These are phyloP conservation scores for Spinus pinus DNA, from an alignment of 2,797 vertebrate genomes.

Conservation along the genomic window DNA sequence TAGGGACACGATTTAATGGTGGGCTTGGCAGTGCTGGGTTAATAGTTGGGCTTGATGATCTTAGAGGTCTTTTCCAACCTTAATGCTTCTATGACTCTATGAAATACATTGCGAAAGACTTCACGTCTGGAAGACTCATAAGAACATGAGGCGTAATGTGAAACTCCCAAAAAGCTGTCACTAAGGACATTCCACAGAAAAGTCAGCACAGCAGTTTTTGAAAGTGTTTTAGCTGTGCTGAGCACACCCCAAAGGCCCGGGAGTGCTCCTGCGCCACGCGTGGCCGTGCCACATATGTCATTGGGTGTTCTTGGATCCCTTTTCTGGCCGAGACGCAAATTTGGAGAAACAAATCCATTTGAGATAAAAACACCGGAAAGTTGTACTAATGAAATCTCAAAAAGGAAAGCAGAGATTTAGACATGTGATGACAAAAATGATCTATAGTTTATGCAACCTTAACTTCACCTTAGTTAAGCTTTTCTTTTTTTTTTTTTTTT, in stretches of 20 bases:
- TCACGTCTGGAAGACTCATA: not conserved
- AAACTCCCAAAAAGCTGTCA: slow-evolving; percentile 13
- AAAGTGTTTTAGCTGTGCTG: not conserved
- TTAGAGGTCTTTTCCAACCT: not conserved
- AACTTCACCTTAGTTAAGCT: slow-evolving; percentile 47
- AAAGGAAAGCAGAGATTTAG: slow-evolving; percentile 27
- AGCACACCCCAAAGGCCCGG: not conserved
- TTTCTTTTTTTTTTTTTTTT: not conserved
- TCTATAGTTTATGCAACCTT: slow-evolving; percentile 40
- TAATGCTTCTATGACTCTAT: not conserved
- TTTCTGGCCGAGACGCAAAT: not conserved
- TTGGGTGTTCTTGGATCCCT: not conserved
- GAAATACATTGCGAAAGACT: not conserved
- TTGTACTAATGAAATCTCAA: slow-evolving; percentile 26
- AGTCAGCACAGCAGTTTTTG: not conserved
- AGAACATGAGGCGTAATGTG: not conserved
- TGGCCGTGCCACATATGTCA: not conserved
- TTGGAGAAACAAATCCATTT: slow-evolving; percentile 4
- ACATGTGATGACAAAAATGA: slow-evolving; percentile 36
- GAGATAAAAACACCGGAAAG: slow-evolving; percentile 33
- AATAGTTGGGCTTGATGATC: not conserved
- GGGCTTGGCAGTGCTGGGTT: not conserved
- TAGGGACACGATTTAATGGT: not conserved
- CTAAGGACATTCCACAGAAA: not conserved
- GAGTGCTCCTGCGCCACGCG: not conserved